These are phyloP conservation scores for Otolemur garnettii DNA, from an alignment of 2,113 vertebrate species.

Conservation along the genomic window DNA sequence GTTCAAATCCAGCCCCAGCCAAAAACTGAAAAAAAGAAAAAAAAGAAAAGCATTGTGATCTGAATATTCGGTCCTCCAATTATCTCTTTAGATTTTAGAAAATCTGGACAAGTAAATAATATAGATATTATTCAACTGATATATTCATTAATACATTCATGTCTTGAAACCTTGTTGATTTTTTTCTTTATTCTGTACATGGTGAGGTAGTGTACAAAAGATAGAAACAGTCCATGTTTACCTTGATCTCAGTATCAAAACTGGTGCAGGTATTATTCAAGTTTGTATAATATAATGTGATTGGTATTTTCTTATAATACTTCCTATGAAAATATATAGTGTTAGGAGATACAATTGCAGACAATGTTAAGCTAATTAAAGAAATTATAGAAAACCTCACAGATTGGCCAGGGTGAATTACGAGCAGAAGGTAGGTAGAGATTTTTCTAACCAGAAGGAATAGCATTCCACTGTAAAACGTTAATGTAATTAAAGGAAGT, in stretches of 20 bases:
- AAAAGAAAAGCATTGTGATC: not conserved
- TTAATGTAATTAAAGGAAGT: not conserved
- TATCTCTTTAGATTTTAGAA: conserved; percentile 16
- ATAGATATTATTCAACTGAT: not conserved
- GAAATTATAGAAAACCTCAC: not conserved
- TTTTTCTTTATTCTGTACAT: not conserved
- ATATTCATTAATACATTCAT: not conserved
- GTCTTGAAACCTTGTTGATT: not conserved
- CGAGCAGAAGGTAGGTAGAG: too few relatives aligned
- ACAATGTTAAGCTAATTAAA: not conserved
- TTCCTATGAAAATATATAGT: not conserved
- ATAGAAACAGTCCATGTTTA: not conserved
- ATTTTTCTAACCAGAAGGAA: not conserved
- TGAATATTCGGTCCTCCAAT: not conserved
- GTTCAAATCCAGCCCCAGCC: too few relatives aligned
- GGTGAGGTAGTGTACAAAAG: not conserved
- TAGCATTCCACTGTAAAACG: not conserved
- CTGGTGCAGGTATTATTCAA: not conserved
- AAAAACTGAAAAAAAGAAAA: too few relatives aligned
- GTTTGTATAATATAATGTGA: not conserved
- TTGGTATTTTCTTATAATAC: not conserved
- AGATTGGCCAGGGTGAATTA: not conserved
- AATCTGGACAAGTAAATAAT: not conserved
- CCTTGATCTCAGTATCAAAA: not conserved
- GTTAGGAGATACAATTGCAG: not conserved